These are phyloP conservation scores for Pyxicephalus adspersus DNA, from an alignment of 2,113 vertebrate species.

Conservation along the genomic window DNA sequence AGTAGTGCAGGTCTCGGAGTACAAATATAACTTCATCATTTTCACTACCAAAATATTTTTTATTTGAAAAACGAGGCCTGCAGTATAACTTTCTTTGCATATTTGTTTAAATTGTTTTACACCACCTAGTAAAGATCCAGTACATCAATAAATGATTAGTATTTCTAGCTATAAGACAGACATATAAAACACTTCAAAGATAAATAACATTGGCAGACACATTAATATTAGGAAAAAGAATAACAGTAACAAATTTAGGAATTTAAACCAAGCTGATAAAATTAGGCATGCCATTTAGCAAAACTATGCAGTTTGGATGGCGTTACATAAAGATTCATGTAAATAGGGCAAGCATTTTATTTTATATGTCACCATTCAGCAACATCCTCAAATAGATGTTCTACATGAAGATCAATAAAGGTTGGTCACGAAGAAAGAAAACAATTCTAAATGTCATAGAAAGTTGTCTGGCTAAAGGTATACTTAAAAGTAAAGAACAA, in stretches of 20 bases:
- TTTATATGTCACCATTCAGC: constrained; percentile 18
- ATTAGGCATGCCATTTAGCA: background rate
- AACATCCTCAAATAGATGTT: constrained; percentile 33
- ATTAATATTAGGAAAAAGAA: background rate
- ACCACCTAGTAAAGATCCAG: background rate
- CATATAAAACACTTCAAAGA: constrained; percentile 10
- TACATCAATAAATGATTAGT: background rate
- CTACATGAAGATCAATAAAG: constrained; percentile 45
- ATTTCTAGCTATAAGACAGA: constrained; percentile 16
- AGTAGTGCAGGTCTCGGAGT: too few species aligned
- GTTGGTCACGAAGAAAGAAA: constrained; percentile 31
- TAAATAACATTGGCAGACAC: background rate
- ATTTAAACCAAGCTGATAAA: background rate
- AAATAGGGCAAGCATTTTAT: constrained; percentile 9
- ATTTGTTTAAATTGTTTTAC: too few species aligned
- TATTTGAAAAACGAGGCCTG: too few species aligned
- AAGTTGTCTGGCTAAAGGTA: constrained; percentile 19
- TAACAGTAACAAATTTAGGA: background rate
- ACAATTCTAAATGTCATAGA: constrained; percentile 42
- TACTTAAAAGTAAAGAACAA: constrained; percentile 25
- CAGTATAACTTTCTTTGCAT: too few species aligned
- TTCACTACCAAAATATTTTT: too few species aligned
- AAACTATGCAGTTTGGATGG: background rate
- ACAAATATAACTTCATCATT: too few species aligned
- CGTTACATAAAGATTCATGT: background rate